These are phyloP conservation scores for Spodoptera littoralis DNA, from an alignment of 2,888 invertebrate genomes.

Conservation along the genomic window DNA sequence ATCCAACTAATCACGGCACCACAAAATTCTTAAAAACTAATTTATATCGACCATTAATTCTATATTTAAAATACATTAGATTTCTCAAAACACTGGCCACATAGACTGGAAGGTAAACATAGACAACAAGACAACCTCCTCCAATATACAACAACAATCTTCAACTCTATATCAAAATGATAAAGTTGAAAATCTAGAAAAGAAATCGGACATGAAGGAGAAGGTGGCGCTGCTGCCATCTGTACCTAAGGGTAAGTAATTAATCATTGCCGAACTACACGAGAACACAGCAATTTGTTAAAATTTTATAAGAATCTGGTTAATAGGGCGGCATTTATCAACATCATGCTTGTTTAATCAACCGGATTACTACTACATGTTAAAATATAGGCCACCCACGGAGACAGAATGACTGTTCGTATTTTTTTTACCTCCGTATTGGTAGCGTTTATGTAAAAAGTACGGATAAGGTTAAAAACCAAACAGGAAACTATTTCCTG, in stretches of 20 bases:
- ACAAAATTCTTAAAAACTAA: no score
- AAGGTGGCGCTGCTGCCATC: no score
- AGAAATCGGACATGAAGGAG: no score
- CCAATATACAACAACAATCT: no score
- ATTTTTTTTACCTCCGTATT: conserved; percentile 19
- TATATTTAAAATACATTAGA: conserved; percentile 14
- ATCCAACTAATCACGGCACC: no score
- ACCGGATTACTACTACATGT: conserved; percentile 11
- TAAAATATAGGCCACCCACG: conserved; percentile 37
- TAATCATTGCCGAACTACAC: conserved; percentile 30
- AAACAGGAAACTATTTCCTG: no score
- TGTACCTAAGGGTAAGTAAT: conserved; percentile 16
- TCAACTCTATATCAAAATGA: no score
- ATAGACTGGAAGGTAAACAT: not conserved
- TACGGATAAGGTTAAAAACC: no score
- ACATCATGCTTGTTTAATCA: conserved; percentile 16
- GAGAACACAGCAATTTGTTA: conserved; percentile 34
- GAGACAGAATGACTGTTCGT: conserved; percentile 3
- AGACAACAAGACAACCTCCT: no score
- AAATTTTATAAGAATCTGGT: conserved; percentile 21
- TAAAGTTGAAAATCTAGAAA: no score
- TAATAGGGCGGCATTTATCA: conserved; percentile 29
- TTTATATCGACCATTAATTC: conserved; percentile 10
- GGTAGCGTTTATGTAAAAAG: no score
- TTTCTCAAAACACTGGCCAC: conserved; percentile 13